Conservation (phyloP, 2,888 invertebrate genomes). For the Conistra vaccinii region DNA sequence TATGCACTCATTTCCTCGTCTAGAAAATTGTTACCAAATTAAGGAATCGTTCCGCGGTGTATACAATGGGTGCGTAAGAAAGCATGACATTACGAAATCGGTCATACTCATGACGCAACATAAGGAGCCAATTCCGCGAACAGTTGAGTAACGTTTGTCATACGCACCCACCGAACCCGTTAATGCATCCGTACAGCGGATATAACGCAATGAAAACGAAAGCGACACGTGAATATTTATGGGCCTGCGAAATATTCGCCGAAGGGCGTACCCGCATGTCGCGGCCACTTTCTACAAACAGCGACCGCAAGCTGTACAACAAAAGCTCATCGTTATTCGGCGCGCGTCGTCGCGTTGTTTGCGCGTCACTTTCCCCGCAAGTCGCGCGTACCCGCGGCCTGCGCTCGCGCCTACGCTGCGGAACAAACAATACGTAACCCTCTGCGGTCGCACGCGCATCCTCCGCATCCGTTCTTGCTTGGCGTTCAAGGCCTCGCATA, state of each 20-base stretch:
- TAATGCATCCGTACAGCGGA: conserved; percentile 75
- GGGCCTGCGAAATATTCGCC: conserved; percentile 88
- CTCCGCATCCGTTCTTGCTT: conserved; percentile 79
- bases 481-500: conserved; percentile 77
- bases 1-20: conserved; percentile 49
- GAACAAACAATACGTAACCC: conserved; percentile 81
- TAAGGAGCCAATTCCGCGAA: conserved; percentile 77
- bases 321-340: conserved; percentile 90
- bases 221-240: conserved; percentile 88
- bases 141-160: conserved; percentile 86
- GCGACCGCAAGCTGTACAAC: conserved; percentile 74
- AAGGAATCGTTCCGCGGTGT: conserved; percentile 62
- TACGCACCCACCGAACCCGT: conserved; percentile 75
- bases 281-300: conserved; percentile 88
- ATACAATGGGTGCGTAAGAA: conserved; percentile 70
- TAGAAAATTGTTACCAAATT: conserved; percentile 47
- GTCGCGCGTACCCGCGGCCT: conserved; percentile 57
- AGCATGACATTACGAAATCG: conserved; percentile 79
- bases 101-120: conserved; percentile 79
- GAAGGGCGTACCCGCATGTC: conserved; percentile 89
- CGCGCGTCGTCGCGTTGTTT: conserved; percentile 76
- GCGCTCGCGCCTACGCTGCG: conserved; percentile 63
- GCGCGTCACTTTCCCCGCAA: conserved; percentile 85
- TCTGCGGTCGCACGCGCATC: conserved; percentile 76
- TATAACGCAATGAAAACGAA: conserved; percentile 88